Conservation (phyloP, 2,888 invertebrate species). For the Eubasilissa splendida region DNA sequence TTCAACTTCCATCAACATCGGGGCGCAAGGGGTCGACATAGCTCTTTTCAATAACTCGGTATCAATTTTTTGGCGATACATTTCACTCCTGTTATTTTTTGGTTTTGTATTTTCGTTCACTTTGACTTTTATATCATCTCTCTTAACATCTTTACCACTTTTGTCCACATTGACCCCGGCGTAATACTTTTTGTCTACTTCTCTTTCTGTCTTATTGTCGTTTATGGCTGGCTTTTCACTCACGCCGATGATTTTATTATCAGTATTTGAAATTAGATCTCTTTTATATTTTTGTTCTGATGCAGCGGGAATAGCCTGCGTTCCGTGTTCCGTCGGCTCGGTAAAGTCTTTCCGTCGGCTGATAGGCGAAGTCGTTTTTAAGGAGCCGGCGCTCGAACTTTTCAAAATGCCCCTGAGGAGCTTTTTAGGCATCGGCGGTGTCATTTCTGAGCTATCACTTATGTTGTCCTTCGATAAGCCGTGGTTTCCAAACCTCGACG, state of each 20-base stretch:
- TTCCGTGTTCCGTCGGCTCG: slow-evolving; percentile 49
- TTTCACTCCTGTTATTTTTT: not conserved
- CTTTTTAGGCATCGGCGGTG: slow-evolving; percentile 57
- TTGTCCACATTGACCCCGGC: not conserved
- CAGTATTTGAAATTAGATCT: not conserved
- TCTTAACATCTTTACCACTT: not conserved
- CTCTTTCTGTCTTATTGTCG: not conserved
- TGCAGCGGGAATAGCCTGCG: not conserved
- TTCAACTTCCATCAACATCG: slow-evolving; percentile 52
- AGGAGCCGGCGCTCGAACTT: slow-evolving; percentile 64
- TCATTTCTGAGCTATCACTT: slow-evolving; percentile 55
- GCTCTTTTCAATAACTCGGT: slow-evolving; percentile 59
- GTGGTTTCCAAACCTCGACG: slow-evolving; percentile 21
- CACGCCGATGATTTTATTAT: not conserved
- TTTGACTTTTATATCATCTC: not conserved
- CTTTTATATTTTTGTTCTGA: not conserved
- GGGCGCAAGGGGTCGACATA: slow-evolving; percentile 58
- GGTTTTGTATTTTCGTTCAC: not conserved
- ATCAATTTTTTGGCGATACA: slow-evolving; percentile 52
- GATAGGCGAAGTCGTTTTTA: slow-evolving; percentile 59
- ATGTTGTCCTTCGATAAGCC: slow-evolving; percentile 50
- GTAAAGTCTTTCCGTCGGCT: slow-evolving; percentile 50
- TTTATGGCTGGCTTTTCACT: slow-evolving; percentile 5
- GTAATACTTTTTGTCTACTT: not conserved
- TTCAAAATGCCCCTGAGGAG: slow-evolving; percentile 62